Evolutionary conservation across 1,140 invertebrate genomes (phyloP), one percentile per base, ranked within the genome.

Genomic region (Zaprionus davidi): DNA sequence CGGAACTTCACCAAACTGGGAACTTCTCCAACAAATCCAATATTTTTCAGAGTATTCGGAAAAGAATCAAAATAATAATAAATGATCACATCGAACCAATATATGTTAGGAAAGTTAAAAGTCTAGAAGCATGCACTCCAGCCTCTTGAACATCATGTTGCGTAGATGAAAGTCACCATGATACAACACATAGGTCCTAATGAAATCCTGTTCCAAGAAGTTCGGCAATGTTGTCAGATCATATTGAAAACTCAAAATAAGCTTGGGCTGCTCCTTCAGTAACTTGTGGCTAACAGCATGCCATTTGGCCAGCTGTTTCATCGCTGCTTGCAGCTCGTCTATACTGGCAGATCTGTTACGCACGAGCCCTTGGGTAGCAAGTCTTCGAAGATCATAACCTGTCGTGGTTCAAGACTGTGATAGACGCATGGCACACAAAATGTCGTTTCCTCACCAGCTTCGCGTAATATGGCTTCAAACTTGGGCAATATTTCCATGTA

Each of bases 61-160:
- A 44, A 44, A 9, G n/a, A 5, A 44, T 44, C n/a, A 44, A 38
- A 34, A 3, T 82, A 79, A n/a, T 73, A 53, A 20, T 64, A 46
- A 20, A 82, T 57, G n/a, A n/a, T n/a, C n/a, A n/a, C n/a, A 79
- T 71, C 5, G 73, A 65, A 2, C 66, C 77, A 13, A 71, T 38
- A 26, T 72, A 72, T n/a, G n/a, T n/a, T n/a, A n/a, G n/a, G 62
- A 73, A 13, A 79, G 24, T 34, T 79, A 77, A 49, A 70, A 82
- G 20, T 82, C 76, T 3, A 82, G 11, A 5, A 82, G 58, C 64
- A 76, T 63, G 12, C 68, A 58, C 15, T 82, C 63, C 20, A 44
- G 41, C 13, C 66, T 46, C 15, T 67, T 76, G 36, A 76, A 79
- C 79, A 82, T 79, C 49, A 79, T 67, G 59, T 82, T 80, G 11